Evolutionary conservation across 2,113 vertebrate species (phyloP).

Genomic region (Zingel zingel): DNA sequence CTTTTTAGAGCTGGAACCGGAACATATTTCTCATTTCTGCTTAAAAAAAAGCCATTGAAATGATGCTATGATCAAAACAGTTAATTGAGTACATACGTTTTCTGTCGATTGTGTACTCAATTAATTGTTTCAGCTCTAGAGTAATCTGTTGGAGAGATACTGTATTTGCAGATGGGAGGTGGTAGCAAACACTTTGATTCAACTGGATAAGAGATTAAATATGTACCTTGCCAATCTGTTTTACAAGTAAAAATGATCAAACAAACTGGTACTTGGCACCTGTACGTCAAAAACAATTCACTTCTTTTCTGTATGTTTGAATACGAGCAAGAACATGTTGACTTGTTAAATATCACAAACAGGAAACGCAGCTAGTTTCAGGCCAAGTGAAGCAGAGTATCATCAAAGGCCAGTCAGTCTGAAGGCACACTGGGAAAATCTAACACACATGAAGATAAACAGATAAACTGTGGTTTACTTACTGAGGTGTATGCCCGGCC

Average conservation of each 20-base stretch:
- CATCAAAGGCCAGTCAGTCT: neutral
- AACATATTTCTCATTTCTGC: neutral
- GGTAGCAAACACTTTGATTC: neutral
- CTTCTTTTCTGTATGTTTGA: neutral
- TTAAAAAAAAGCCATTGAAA: neutral
- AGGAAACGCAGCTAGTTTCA: constrained; percentile 17
- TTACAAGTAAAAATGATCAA: neutral
- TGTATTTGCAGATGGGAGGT: neutral
- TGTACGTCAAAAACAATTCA: neutral
- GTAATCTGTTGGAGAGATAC: neutral
- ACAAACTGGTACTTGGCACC: neutral
- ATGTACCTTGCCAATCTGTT: neutral
- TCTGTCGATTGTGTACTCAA: neutral
- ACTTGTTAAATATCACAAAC: constrained; percentile 2
- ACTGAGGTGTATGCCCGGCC: constrained; percentile 98
- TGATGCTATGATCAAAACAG: neutral
- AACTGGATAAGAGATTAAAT: neutral
- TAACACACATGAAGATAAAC: neutral
- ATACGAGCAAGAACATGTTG: neutral
- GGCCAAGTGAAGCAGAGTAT: neutral
- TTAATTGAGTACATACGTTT: neutral
- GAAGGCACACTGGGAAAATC: neutral
- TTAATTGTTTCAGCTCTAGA: neutral
- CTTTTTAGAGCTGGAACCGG: neutral
- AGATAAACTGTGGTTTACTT: constrained; percentile 73